A percentile compares a stretch with the other conserved stretches of the same genome.
Evolutionary conservation across 2,113 vertebrate species (phyloP).

Genomic region (Cheirogaleus medius): DNA sequence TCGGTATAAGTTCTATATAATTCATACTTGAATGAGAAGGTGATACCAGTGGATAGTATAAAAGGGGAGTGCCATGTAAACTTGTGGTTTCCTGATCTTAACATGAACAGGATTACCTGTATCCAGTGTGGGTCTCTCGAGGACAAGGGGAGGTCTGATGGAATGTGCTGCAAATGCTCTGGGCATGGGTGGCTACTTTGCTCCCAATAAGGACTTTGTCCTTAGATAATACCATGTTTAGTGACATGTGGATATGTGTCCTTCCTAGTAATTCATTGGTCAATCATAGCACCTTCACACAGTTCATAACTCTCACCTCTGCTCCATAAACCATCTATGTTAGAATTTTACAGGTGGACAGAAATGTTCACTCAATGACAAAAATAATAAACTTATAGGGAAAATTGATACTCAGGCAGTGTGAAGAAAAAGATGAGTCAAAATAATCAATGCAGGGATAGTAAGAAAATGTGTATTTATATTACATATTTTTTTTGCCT

Average conservation of each 20-base stretch:
- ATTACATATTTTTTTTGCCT: neutral
- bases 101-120: neutral
- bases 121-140: accelerated
- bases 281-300: neutral
- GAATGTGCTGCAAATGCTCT: neutral
- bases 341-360: neutral
- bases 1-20: neutral
- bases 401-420: neutral
- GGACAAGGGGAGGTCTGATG: accelerated
- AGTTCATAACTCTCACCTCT: neutral
- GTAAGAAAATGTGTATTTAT: neutral
- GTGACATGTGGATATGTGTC: neutral
- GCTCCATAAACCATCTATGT: neutral
- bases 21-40: neutral
- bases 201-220: neutral
- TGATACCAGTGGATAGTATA: neutral
- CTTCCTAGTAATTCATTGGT: neutral
- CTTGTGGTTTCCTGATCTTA: neutral
- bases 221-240: neutral
- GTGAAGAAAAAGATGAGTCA: neutral
- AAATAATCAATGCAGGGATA: neutral
- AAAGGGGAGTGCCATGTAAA: neutral
- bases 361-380: neutral
- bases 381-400: neutral
- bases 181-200: neutral